phyloP scores from a whole-genome alignment of 2,888 invertebrate genomes.

The Scaptodrosophila latifasciaeformis region DNA sequence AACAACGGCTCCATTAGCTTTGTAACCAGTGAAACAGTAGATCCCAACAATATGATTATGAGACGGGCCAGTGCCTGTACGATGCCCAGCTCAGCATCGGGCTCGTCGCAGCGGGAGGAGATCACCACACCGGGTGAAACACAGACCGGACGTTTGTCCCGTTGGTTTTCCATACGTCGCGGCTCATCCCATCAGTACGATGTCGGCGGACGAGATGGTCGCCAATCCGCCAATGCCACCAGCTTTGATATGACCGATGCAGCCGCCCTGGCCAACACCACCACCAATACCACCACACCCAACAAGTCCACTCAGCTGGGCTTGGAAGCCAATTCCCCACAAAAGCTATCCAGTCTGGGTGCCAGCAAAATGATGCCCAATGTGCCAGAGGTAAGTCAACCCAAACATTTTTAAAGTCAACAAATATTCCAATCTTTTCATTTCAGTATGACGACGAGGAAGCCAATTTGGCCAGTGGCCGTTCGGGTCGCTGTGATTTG shows the following conservation, averaged over 20 bases:
- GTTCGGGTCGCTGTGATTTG: slow-evolving; percentile 63
- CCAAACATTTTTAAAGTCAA: neutral
- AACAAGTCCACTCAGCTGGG: slow-evolving; percentile 25
- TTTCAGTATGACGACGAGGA: slow-evolving; percentile 71
- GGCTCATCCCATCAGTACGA: slow-evolving; percentile 90
- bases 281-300: slow-evolving; percentile 3
- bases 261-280: slow-evolving; percentile 47
- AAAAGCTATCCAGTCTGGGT: slow-evolving; percentile 54
- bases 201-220: slow-evolving; percentile 77
- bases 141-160: slow-evolving; percentile 84
- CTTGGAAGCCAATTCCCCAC: slow-evolving; percentile 56
- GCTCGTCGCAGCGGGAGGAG: slow-evolving; percentile 60
- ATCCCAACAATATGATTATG: slow-evolving; percentile 57
- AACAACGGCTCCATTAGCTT: slow-evolving; percentile 26
- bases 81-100: slow-evolving; percentile 45
- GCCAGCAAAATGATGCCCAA: slow-evolving; percentile 87
- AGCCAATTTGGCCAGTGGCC: slow-evolving; percentile 21
- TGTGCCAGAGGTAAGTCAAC: slow-evolving; percentile 82
- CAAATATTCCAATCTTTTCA: neutral
- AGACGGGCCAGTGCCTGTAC: slow-evolving; percentile 64
- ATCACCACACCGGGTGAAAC: slow-evolving; percentile 81
- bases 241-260: slow-evolving; percentile 72
- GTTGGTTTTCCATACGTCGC: slow-evolving; percentile 92
- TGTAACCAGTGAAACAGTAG: slow-evolving; percentile 29
- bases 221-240: slow-evolving; percentile 65